Evolutionary conservation across 2,113 vertebrate genomes (phyloP).

Genomic region (Brachirus orientalis): DNA sequence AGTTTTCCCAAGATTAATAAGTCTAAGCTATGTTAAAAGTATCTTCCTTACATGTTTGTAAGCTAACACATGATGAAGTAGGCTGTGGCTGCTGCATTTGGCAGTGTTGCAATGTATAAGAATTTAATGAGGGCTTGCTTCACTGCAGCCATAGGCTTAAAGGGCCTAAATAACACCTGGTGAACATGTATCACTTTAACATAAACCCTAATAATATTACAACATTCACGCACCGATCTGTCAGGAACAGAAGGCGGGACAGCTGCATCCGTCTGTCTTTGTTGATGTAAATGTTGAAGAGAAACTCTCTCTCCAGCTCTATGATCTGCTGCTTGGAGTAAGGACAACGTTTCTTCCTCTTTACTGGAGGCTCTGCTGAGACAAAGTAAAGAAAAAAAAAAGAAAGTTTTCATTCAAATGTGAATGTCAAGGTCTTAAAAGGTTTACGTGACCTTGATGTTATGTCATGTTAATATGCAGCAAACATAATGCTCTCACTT

Average conservation of each 20-base stretch:
- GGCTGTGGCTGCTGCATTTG: background rate
- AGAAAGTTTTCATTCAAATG: background rate
- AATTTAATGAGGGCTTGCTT: background rate
- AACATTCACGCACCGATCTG: constrained; percentile 47
- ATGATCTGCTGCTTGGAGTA: constrained; percentile 94
- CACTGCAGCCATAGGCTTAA: background rate
- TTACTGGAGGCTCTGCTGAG: constrained; percentile 78
- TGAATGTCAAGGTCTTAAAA: constrained; percentile 28
- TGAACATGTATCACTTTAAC: background rate
- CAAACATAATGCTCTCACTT: too few species aligned
- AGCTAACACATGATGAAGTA: background rate
- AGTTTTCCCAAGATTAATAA: background rate
- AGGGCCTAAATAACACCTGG: background rate
- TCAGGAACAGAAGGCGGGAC: constrained; percentile 85
- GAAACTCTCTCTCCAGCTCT: constrained; percentile 94
- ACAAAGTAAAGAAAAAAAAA: too few species aligned
- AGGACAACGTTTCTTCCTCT: constrained; percentile 92
- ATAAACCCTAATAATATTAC: background rate
- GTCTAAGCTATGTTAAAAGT: background rate
- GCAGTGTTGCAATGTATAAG: background rate
- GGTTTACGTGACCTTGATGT: background rate
- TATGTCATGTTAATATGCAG: too few species aligned
- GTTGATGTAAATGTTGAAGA: constrained; percentile 95
- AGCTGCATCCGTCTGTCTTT: constrained; percentile 92
- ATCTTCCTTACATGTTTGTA: background rate